phyloP scores from a whole-genome alignment of 2,113 vertebrate genomes.

The Dromas ardeola region DNA sequence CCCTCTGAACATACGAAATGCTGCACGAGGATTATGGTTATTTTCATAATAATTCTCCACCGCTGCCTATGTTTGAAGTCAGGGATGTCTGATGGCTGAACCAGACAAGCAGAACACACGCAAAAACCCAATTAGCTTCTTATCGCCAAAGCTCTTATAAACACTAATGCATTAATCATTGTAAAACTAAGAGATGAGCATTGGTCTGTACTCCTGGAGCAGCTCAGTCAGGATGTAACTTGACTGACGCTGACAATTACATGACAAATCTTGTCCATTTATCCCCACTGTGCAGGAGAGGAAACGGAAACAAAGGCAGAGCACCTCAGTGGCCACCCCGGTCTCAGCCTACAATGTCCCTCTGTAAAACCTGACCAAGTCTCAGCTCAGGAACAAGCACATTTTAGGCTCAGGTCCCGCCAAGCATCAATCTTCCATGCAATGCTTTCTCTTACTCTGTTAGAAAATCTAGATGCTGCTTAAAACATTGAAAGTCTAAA shows the following conservation, averaged over 20 bases:
- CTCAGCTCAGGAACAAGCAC: neutral
- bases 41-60: conserved; percentile 33
- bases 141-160: conserved; percentile 37
- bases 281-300: neutral
- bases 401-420: neutral
- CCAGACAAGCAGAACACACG: conserved; percentile 29
- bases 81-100: conserved; percentile 36
- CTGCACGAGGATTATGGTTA: conserved; percentile 8
- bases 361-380: neutral
- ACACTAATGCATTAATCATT: conserved; percentile 48
- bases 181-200: neutral
- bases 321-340: neutral
- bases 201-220: neutral
- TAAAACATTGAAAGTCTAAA: neutral
- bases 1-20: neutral
- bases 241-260: neutral
- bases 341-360: neutral
- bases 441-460: neutral
- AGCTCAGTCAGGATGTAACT: neutral
- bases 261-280: neutral
- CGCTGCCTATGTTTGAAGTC: conserved; percentile 9
- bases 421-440: neutral
- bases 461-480: neutral
- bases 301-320: conserved; percentile 29
- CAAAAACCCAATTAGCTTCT: conserved; percentile 59